These are phyloP conservation scores for Tetropium fuscum DNA, from an alignment of 2,888 invertebrate species.

Conservation along the genomic window DNA sequence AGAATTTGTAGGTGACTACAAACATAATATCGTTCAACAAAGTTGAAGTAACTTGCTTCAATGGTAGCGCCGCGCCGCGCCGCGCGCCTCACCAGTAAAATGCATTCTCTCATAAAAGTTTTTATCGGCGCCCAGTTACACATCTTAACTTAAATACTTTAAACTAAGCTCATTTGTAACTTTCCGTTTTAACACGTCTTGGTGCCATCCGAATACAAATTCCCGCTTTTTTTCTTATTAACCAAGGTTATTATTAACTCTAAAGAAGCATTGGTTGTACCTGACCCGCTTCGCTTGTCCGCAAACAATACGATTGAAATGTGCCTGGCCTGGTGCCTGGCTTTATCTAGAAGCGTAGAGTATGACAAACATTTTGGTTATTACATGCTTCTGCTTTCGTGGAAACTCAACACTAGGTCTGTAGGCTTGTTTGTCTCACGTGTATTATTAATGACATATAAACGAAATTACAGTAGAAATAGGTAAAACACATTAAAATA, in stretches of 20 bases:
- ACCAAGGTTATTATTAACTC: too few relatives aligned
- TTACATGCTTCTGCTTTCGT: slow-evolving; percentile 30
- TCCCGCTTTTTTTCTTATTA: neutral
- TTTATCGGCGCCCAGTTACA: slow-evolving; percentile 37
- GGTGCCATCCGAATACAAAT: neutral
- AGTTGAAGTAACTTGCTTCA: slow-evolving; percentile 43
- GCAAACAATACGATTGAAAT: slow-evolving; percentile 16
- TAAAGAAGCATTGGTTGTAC: neutral
- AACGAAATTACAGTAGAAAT: slow-evolving; percentile 23
- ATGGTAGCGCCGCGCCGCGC: slow-evolving; percentile 40
- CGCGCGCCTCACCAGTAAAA: slow-evolving; percentile 39
- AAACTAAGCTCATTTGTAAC: slow-evolving; percentile 24
- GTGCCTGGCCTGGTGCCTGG: slow-evolving; percentile 7
- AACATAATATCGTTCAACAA: slow-evolving; percentile 47
- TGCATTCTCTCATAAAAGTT: slow-evolving; percentile 40
- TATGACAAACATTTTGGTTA: slow-evolving; percentile 27
- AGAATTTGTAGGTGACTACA: slow-evolving; percentile 41
- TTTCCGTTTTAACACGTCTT: slow-evolving; percentile 8
- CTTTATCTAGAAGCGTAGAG: slow-evolving; percentile 15
- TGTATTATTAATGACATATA: slow-evolving; percentile 29
- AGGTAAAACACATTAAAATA: slow-evolving; percentile 17
- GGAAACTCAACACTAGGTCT: slow-evolving; percentile 9
- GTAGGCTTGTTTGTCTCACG: slow-evolving; percentile 18
- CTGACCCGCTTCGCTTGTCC: neutral
- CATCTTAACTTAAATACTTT: slow-evolving; percentile 26